Evolutionary conservation across 2,888 invertebrate species (phyloP).

Genomic region (Diaperis boleti): DNA sequence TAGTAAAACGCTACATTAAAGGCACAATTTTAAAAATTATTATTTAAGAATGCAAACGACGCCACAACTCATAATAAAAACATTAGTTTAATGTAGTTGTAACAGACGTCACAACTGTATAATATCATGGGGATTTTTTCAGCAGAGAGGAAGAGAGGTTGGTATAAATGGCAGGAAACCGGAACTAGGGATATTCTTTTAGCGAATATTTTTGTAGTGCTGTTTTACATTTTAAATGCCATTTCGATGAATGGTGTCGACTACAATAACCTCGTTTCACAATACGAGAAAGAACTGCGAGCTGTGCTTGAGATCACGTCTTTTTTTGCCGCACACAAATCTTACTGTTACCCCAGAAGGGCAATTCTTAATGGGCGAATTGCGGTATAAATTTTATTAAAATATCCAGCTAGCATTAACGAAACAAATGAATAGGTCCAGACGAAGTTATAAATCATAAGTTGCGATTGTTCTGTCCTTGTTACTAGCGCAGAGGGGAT

Average conservation of each 20-base stretch:
- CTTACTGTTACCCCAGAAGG: constrained; percentile 12
- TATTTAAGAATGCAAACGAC: constrained; percentile 28
- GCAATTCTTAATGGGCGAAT: constrained; percentile 26
- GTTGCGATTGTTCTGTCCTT: constrained; percentile 41
- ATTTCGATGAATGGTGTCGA: constrained; percentile 50
- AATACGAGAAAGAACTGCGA: constrained; percentile 4
- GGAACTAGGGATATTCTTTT: constrained; percentile 63
- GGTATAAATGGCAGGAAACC: constrained; percentile 64
- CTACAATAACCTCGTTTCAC: constrained; percentile 40
- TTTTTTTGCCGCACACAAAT: constrained; percentile 25
- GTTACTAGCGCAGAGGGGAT: constrained; percentile 14
- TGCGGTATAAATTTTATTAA: constrained; percentile 31
- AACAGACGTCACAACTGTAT: constrained; percentile 60
- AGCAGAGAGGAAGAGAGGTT: constrained; percentile 56
- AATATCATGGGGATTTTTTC: constrained; percentile 58
- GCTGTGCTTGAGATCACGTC: constrained; percentile 1
- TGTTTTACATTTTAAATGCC: constrained; percentile 59
- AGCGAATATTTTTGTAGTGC: constrained; percentile 63
- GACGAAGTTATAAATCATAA: constrained; percentile 50
- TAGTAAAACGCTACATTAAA: no score
- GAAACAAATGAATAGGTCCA: constrained; percentile 53
- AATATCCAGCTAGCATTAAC: constrained; percentile 55
- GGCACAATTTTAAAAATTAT: neutral
- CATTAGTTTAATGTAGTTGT: constrained; percentile 53
- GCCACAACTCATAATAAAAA: constrained; percentile 41